Conservation (phyloP, 1,140 invertebrate genomes). For the Caerostris darwini region DNA sequence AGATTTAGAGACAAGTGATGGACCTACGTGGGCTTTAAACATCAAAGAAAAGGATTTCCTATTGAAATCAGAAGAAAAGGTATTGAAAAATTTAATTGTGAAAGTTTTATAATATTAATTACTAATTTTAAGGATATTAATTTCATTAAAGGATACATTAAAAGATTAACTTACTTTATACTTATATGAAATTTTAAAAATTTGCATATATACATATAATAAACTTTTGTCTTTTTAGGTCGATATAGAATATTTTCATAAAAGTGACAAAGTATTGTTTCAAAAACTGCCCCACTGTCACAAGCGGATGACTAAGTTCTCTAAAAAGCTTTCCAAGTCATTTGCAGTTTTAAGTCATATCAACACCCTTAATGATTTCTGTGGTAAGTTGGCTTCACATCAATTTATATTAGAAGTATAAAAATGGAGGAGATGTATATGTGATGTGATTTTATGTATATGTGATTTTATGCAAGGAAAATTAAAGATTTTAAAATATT, state of each 20-base stretch:
- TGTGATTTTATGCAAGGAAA: no score
- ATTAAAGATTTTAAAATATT: no score
- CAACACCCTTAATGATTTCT: slow-evolving; percentile 83
- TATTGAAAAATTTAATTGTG: not conserved
- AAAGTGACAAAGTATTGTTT: not conserved
- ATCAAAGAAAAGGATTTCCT: slow-evolving; percentile 82
- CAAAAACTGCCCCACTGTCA: slow-evolving; percentile 79
- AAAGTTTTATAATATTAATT: not conserved
- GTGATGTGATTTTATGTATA: no score
- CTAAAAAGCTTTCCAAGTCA: slow-evolving; percentile 36
- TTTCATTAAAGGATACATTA: not conserved
- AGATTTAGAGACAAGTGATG: slow-evolving; percentile 79
- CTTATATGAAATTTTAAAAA: not conserved
- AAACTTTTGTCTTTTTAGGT: not conserved
- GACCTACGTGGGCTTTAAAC: slow-evolving; percentile 54
- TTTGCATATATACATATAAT: not conserved
- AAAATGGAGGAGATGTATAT: no score
- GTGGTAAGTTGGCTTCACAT: slow-evolving; percentile 86
- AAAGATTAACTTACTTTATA: not conserved
- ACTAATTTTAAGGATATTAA: not conserved
- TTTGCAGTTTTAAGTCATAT: slow-evolving; percentile 54
- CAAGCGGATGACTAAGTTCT: slow-evolving; percentile 63
- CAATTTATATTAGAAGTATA: not conserved
- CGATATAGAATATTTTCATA: not conserved
- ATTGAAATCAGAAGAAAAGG: slow-evolving; percentile 81